Percentiles rank a stretch among this genome's conserved stretches.
These are phyloP conservation scores for Automeris io DNA, from an alignment of 2,888 invertebrate species.

Conservation along the genomic window DNA sequence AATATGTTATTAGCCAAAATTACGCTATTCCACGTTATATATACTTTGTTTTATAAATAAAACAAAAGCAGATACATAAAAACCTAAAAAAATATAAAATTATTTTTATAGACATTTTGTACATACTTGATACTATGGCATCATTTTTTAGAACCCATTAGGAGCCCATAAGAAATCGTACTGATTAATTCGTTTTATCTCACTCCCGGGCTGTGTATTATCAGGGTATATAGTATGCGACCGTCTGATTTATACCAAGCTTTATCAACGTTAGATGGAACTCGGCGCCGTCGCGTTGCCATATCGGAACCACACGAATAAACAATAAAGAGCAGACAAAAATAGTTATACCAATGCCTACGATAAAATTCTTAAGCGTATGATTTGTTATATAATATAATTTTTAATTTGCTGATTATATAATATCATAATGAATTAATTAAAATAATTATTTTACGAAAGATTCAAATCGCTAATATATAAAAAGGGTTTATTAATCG, in stretches of 20 bases:
- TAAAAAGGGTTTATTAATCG: too few relatives aligned
- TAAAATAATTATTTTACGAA: too few relatives aligned
- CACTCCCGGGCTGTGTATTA: conserved; percentile 27
- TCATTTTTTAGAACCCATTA: conserved; percentile 49
- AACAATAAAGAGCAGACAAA: conserved; percentile 11
- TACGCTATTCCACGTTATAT: too few relatives aligned
- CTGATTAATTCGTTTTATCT: conserved; percentile 52
- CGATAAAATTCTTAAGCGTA: too few relatives aligned
- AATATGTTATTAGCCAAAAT: too few relatives aligned
- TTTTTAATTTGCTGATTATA: too few relatives aligned
- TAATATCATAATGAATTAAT: too few relatives aligned
- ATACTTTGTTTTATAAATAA: too few relatives aligned
- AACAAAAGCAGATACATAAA: too few relatives aligned
- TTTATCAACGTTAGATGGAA: conserved; percentile 24
- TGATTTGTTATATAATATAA: too few relatives aligned
- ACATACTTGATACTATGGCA: background rate
- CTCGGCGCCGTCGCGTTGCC: conserved; percentile 11
- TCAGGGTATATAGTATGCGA: conserved; percentile 28
- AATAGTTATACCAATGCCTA: conserved; percentile 1
- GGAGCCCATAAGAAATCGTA: conserved; percentile 25
- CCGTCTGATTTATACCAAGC: conserved; percentile 38
- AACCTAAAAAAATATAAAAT: too few relatives aligned
- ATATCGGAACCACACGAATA: conserved; percentile 13
- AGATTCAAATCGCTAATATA: too few relatives aligned
- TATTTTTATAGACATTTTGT: background rate